Evolutionary conservation across 1,140 invertebrate species (phyloP).

Genomic region (Bradysia coprophila): DNA sequence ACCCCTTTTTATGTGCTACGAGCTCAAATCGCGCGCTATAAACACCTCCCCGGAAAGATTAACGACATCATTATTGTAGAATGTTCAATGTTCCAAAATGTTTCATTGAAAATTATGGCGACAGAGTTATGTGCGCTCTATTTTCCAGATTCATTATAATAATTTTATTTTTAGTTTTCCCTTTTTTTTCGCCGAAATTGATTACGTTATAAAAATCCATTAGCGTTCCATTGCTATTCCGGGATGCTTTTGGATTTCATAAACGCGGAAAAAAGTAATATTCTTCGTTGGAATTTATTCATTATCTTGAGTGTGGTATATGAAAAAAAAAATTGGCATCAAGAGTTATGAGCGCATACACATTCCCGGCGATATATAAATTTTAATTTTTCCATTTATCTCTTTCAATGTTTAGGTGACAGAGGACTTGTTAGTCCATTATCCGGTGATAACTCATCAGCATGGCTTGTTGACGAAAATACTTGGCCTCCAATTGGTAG

Average conservation of each 20-base stretch:
- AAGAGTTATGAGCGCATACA: no score
- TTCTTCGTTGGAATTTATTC: no score
- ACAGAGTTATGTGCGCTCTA: not conserved
- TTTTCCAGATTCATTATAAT: not conserved
- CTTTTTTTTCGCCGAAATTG: not conserved
- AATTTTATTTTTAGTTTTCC: no score
- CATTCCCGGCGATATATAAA: no score
- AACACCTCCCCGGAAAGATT: not conserved
- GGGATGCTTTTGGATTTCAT: no score
- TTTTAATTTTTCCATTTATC: no score
- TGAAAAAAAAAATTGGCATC: no score
- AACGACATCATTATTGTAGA: not conserved
- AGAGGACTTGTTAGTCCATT: conserved; percentile 25
- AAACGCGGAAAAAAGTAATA: no score
- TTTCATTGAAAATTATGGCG: not conserved
- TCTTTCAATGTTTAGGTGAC: conserved; percentile 1
- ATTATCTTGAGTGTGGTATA: no score
- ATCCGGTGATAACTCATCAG: conserved; percentile 27
- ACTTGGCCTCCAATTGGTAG: conserved; percentile 30
- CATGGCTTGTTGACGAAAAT: conserved; percentile 33
- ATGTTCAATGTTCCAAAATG: not conserved
- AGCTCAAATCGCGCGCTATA: no score
- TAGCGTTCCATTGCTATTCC: no score
- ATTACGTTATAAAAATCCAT: not conserved
- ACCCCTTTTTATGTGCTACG: not conserved